Conservation (phyloP, 23 tunicate species). For the Halocynthia roretzi region DNA sequence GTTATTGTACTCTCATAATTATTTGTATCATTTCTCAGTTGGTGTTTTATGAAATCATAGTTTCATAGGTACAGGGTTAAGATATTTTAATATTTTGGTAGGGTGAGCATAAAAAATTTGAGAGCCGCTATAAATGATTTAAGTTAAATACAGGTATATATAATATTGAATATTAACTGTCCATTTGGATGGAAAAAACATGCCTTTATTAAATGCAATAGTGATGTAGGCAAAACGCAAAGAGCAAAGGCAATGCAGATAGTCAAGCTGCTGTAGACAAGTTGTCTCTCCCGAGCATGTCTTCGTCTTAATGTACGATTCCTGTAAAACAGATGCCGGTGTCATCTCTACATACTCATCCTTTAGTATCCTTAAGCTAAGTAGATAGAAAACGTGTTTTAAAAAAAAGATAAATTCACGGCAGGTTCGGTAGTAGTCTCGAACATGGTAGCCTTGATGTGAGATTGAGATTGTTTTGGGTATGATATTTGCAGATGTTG, state of each 20-base stretch:
- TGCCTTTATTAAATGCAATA: constrained; percentile 46
- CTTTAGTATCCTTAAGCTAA: too few relatives aligned
- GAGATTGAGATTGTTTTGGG: too few relatives aligned
- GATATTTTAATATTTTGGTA: not conserved
- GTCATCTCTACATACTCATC: too few relatives aligned
- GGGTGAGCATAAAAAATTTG: not conserved
- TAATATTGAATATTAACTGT: not conserved
- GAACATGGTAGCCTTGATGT: too few relatives aligned
- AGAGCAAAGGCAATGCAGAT: constrained; percentile 81
- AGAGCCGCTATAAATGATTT: too few relatives aligned
- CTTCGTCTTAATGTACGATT: constrained; percentile 37
- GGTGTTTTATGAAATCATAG: too few relatives aligned
- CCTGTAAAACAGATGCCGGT: not conserved
- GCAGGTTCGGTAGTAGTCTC: too few relatives aligned
- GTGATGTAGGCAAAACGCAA: constrained; percentile 63
- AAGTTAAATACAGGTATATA: not conserved
- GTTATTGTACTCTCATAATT: too few relatives aligned
- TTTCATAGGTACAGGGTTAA: not conserved
- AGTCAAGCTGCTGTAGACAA: constrained; percentile 73
- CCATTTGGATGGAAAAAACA: not conserved
- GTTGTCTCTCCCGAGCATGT: constrained; percentile 67
- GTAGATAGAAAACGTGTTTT: too few relatives aligned
- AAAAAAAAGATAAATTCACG: too few relatives aligned
- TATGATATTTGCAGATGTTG: too few relatives aligned
- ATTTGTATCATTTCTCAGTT: too few relatives aligned